A percentile compares a stretch with the other conserved stretches of the same genome.
These are phyloP conservation scores for Pogonocherus hispidulus DNA, from an alignment of 2,888 invertebrate species.

Conservation along the genomic window DNA sequence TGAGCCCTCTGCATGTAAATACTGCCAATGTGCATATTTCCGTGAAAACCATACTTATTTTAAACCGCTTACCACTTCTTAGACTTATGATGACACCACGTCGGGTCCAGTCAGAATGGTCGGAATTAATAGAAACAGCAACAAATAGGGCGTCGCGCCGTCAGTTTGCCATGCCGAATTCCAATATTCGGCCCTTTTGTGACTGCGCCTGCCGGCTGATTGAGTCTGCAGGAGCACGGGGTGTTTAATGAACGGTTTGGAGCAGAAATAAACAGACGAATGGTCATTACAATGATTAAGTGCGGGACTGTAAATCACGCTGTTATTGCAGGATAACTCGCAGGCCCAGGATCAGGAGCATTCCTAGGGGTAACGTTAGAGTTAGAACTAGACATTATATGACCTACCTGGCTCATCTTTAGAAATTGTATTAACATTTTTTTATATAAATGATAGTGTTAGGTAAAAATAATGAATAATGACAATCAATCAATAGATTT, in stretches of 20 bases:
- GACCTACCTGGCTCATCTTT: too few species aligned
- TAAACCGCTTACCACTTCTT: too few species aligned
- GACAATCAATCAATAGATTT: too few species aligned
- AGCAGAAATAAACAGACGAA: slow-evolving; percentile 59
- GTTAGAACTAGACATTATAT: too few species aligned
- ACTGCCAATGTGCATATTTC: too few species aligned
- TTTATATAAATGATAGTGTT: too few species aligned
- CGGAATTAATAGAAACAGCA: slow-evolving; percentile 23
- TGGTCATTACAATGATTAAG: slow-evolving; percentile 63
- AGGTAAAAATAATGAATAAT: too few species aligned
- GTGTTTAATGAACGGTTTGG: slow-evolving; percentile 51
- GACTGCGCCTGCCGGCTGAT: slow-evolving; percentile 46
- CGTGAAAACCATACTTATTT: too few species aligned
- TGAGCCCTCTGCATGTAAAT: too few species aligned
- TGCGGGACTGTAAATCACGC: slow-evolving; percentile 60
- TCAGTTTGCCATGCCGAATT: slow-evolving; percentile 42
- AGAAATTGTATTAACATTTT: too few species aligned
- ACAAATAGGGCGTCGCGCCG: slow-evolving; percentile 28
- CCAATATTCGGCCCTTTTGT: slow-evolving; percentile 48
- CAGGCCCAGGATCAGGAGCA: slow-evolving; percentile 50
- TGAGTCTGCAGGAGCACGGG: slow-evolving; percentile 45
- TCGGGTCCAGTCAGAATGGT: not conserved
- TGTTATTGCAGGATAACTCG: slow-evolving; percentile 59
- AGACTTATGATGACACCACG: too few species aligned
- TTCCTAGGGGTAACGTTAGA: not conserved